phyloP scores from a whole-genome alignment of 2,113 vertebrate genomes.

The Podiceps cristatus region DNA sequence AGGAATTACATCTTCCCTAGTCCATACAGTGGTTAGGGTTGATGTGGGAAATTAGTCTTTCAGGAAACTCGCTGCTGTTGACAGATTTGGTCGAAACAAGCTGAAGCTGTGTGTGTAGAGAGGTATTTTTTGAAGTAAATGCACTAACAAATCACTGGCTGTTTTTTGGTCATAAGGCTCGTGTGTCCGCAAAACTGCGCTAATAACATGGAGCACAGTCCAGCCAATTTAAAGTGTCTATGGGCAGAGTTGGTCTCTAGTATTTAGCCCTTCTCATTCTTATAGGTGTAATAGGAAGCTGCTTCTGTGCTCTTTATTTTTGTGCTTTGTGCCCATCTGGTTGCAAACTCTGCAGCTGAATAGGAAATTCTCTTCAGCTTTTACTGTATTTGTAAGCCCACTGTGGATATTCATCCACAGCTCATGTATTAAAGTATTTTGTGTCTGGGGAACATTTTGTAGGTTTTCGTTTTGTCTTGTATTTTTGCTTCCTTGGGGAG shows the following conservation, averaged over 20 bases:
- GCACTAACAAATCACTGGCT: neutral
- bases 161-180: neutral
- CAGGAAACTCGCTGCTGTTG: neutral
- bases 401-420: neutral
- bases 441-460: neutral
- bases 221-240: neutral
- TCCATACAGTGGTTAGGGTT: neutral
- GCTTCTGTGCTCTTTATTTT: neutral
- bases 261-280: neutral
- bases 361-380: neutral
- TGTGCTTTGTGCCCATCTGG: neutral
- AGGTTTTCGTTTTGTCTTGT: neutral
- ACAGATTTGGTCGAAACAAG: neutral
- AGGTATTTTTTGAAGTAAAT: neutral
- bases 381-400: neutral
- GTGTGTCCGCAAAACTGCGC: neutral
- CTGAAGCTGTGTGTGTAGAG: neutral
- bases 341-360: neutral
- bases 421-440: neutral
- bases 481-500: neutral
- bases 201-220: rapidly evolving
- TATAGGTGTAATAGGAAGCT: neutral
- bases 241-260: neutral
- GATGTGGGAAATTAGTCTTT: neutral
- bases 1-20: neutral